phyloP scores from a whole-genome alignment of 2,113 vertebrate species.

The Cheirogaleus medius region DNA sequence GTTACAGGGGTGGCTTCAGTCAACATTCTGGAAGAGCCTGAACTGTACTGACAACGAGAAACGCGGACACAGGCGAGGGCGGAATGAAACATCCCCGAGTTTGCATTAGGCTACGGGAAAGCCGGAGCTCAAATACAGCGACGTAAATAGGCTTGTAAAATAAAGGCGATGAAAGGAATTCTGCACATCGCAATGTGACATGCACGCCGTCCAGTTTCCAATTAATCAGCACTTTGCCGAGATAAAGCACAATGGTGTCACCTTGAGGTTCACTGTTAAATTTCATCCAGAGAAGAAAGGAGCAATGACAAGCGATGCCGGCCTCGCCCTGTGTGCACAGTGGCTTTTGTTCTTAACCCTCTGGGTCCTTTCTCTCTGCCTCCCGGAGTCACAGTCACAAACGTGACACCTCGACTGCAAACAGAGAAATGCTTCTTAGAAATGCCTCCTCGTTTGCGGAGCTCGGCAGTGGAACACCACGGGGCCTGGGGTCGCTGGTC shows the following conservation, averaged over 20 bases:
- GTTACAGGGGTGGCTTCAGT: background rate
- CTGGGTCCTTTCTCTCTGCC: background rate
- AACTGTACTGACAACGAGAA: background rate
- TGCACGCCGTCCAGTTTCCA: accelerated
- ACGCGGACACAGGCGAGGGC: background rate
- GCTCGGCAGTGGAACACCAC: accelerated
- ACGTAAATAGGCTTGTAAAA: background rate
- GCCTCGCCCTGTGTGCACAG: no score
- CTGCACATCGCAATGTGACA: accelerated
- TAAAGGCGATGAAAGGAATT: accelerated
- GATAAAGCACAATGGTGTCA: background rate
- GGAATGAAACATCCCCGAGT: background rate
- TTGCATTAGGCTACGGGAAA: background rate
- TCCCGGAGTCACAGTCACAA: background rate
- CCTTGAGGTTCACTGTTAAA: background rate
- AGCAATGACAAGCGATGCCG: accelerated
- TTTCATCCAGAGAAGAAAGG: background rate
- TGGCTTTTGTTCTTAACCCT: background rate
- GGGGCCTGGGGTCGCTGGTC: accelerated
- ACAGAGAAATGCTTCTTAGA: background rate
- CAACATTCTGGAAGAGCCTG: background rate
- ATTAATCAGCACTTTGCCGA: background rate
- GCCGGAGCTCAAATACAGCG: background rate
- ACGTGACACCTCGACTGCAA: background rate
- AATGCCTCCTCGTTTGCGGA: accelerated